These are phyloP conservation scores for Prorops nasuta DNA, from an alignment of 1,140 invertebrate genomes.

Conservation along the genomic window DNA sequence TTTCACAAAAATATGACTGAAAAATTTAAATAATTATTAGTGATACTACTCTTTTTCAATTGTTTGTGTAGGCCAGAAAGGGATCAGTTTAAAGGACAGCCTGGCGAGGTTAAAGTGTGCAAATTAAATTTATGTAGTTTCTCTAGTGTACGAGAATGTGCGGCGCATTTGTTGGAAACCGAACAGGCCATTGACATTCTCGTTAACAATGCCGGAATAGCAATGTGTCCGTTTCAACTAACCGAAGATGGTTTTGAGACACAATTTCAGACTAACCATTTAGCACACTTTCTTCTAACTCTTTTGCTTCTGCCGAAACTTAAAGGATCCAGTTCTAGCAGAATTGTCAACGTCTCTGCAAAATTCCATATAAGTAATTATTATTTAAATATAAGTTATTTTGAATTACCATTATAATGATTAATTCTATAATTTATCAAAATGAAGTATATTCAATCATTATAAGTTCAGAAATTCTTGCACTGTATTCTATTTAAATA, in stretches of 20 bases:
- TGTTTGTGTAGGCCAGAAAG: conserved; percentile 28
- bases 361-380: conserved; percentile 59
- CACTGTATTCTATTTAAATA: too few species aligned
- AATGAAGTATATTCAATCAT: too few species aligned
- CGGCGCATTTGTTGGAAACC: conserved; percentile 60
- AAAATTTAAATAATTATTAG: not conserved
- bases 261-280: conserved; percentile 67
- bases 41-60: conserved; percentile 4
- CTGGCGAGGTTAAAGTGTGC: conserved; percentile 61
- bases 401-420: too few species aligned
- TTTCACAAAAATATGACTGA: not conserved
- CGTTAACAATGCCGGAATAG: conserved; percentile 75
- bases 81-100: conserved; percentile 44
- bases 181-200: conserved; percentile 68
- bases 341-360: conserved; percentile 68
- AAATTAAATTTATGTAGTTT: conserved; percentile 73
- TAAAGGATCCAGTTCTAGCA: conserved; percentile 55
- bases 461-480: too few species aligned
- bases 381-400: too few species aligned
- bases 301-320: conserved; percentile 63
- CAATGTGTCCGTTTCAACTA: conserved; percentile 57
- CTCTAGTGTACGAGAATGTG: conserved; percentile 71
- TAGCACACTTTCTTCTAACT: conserved; percentile 67
- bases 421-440: not conserved
- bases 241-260: conserved; percentile 67